These are phyloP conservation scores for Peucedramus taeniatus DNA, from an alignment of 2,113 vertebrate genomes.

Conservation along the genomic window DNA sequence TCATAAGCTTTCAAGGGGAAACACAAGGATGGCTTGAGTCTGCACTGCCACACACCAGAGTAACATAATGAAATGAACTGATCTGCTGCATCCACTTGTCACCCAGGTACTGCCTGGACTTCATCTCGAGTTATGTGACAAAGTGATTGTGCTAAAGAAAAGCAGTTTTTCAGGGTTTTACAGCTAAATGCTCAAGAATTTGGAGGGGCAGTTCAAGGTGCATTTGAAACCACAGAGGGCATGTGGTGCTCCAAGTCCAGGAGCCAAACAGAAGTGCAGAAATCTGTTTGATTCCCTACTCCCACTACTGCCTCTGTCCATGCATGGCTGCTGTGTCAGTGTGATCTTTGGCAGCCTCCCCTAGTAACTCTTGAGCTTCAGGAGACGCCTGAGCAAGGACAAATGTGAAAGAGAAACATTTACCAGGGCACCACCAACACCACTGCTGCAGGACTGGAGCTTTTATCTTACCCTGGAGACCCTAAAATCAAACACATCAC, in stretches of 20 bases:
- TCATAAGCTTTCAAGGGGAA: not conserved
- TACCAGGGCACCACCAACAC: not conserved
- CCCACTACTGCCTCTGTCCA: not conserved
- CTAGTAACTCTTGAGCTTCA: not conserved
- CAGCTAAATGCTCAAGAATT: not conserved
- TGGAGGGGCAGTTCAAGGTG: not conserved
- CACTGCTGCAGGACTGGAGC: not conserved
- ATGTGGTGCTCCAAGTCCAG: fast-evolving
- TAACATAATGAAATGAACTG: not conserved
- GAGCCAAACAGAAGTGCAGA: not conserved
- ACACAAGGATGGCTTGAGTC: not conserved
- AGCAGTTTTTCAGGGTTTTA: not conserved
- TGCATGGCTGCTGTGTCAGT: not conserved
- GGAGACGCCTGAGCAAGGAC: not conserved
- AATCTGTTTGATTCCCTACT: not conserved
- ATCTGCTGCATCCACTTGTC: not conserved
- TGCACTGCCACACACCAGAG: not conserved
- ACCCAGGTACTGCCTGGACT: not conserved
- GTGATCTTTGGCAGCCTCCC: not conserved
- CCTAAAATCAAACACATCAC: not conserved
- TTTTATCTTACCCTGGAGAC: not conserved
- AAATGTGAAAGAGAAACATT: not conserved
- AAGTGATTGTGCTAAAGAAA: not conserved
- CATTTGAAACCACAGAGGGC: not conserved
- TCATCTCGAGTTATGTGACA: not conserved